Base-by-base conservation (phyloP, 2,888 invertebrate species). In the Eupeodes luniger region DNA sequence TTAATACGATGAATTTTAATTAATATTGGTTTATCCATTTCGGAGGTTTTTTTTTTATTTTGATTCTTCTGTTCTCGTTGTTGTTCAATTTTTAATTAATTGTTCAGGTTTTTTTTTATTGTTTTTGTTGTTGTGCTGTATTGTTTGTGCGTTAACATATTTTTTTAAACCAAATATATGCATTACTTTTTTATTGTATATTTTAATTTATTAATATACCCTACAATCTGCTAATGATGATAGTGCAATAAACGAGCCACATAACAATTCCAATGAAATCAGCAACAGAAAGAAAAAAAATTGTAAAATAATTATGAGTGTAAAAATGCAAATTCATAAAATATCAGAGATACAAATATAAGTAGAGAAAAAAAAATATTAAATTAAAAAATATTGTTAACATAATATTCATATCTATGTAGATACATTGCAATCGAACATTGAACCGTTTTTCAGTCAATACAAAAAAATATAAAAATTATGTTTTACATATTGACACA, bases 161-260 rank as follows among this genome's bases (percentile, higher is more conserved):
- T 44, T 57, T 11, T 27, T 27, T 27, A 5, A 47, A 69, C n/a
- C 47, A 40, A 67, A 61, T 62, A 40, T 36, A 36, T 36, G 36
- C 40, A 14, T 61, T 51, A 59, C 19, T 19, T 59, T 75, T 19
- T 36, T 12, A 66, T 49, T 66, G 16, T 47, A 34, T 11, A 55
- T 44, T 66, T 44, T 27, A 55, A 80, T 75, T 83, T 80, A 77
- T 87, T 83, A 80, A 83, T 87, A 40, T 40, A 40, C 40, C 40
- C 9, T 40, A 55, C 80, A 87, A 87, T 87, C 87, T 87, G 87
- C 77, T 81, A 84, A 83, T 87, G 80, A 77, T 75, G 76, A 87
- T 80, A 74, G 77, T 74, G 76, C 87, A 87, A 87, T 87, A 84
- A 84, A 87, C 83, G 74, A 72, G 67, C 55, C 49, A 27, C 61